Base-by-base conservation (phyloP, 2,888 invertebrate genomes). In the Diaperis boleti region DNA sequence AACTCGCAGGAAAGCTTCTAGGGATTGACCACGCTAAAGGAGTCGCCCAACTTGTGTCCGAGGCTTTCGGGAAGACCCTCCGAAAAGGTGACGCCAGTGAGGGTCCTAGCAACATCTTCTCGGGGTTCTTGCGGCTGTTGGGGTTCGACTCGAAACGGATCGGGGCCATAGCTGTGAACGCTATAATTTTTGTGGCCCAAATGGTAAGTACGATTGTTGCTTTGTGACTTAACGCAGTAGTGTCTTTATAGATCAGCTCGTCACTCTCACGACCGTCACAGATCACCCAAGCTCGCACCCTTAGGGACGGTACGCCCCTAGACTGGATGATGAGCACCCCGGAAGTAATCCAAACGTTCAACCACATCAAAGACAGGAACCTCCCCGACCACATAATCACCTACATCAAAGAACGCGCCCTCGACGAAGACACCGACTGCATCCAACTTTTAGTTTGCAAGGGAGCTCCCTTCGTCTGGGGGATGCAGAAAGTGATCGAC, bases 111-210 rank as follows among this genome's bases (percentile, higher is more conserved):
- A 79, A 78, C 62, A 69, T 84, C n/a, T 77, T 84, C 63, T 80
- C 83, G 1, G 84, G 84, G 8, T 84, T 92, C 70, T 85, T 93
- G 65, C 84, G 88, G 42, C 80, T 94, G 56, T 84, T 94, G 69
- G 93, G 92, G 13, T 84, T 94, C 50, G 91, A 94, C 77, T 85
- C 89, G 0, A 87, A 86, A 57, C 91, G 92, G 81, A 85, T 94
- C 63, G 90, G 91, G 20, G 93, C 94, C 0, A 88, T 94, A 33
- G 92, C 92, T 8, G 86, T 94, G 10, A 94, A 94, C 78, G 92
- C 91, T 13, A 84, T 94, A 10, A 89, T 94, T 66, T 92, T 93
- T 80, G 85, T 94, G 10, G 93, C 94, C 1, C 92, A 94, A 82
- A 85, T 93, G 88, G 94, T 93, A 81, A 84, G 85, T 79, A 4